These are phyloP conservation scores for Cryptocephalus primarius DNA, from an alignment of 2,888 invertebrate species.

Conservation along the genomic window DNA sequence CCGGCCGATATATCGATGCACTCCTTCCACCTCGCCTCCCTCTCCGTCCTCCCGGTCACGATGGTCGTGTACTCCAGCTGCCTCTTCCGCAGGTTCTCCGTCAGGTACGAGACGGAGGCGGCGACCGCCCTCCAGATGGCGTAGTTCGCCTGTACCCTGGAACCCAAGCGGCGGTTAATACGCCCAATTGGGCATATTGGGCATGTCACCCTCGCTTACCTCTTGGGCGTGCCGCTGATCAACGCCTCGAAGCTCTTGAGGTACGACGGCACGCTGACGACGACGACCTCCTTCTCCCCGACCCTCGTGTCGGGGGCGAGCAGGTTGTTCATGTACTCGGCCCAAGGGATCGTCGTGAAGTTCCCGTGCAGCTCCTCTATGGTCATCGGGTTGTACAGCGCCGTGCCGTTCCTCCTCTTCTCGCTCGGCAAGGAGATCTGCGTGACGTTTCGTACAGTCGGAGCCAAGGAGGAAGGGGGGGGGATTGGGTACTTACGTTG, in stretches of 20 bases:
- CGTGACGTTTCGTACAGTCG: conserved; percentile 4
- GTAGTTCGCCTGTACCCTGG: conserved; percentile 73
- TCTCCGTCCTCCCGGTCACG: conserved; percentile 71
- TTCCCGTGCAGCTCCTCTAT: conserved; percentile 62
- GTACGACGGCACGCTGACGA: conserved; percentile 77
- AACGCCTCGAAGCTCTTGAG: conserved; percentile 58
- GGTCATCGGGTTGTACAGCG: conserved; percentile 76
- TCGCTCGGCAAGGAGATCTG: conserved; percentile 81
- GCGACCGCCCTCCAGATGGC: conserved; percentile 85
- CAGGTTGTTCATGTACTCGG: conserved; percentile 72
- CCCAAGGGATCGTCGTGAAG: conserved; percentile 71
- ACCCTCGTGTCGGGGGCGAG: conserved; percentile 55
- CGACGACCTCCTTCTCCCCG: conserved; percentile 60
- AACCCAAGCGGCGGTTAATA: no score
- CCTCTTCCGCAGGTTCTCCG: conserved; percentile 63
- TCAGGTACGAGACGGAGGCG: conserved; percentile 70
- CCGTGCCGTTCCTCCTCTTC: conserved; percentile 79
- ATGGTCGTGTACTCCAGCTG: conserved; percentile 73
- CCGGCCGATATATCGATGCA: conserved; percentile 72
- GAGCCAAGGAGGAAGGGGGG: background rate
- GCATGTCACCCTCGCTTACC: no score
- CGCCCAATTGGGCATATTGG: no score
- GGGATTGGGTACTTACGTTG: conserved; percentile 71
- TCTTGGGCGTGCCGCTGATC: conserved; percentile 44
- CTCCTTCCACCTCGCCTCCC: conserved; percentile 86